These are phyloP conservation scores for Zaprionus taronus DNA, from an alignment of 1,140 invertebrate genomes.

Conservation along the genomic window DNA sequence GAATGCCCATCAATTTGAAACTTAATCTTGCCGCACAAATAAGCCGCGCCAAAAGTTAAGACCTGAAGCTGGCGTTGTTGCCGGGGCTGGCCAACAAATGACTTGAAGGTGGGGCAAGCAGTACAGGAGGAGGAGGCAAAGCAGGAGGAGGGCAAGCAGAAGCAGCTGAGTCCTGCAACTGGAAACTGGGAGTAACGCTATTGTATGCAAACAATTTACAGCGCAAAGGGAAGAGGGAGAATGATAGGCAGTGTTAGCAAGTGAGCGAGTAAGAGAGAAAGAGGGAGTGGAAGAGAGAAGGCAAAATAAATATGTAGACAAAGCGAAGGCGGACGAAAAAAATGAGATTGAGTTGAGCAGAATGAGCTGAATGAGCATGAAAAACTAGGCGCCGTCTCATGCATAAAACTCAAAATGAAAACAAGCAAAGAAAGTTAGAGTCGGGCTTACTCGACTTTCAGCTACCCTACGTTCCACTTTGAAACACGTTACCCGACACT, in stretches of 20 bases:
- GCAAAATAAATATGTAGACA: slow-evolving; percentile 23
- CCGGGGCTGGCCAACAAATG: neutral
- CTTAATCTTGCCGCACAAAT: slow-evolving; percentile 81
- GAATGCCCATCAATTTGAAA: slow-evolving; percentile 80
- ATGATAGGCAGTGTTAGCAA: slow-evolving; percentile 28
- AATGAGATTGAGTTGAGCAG: slow-evolving; percentile 44
- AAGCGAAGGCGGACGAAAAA: slow-evolving; percentile 31
- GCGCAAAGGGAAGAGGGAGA: slow-evolving; percentile 60
- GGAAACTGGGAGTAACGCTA: slow-evolving; percentile 36
- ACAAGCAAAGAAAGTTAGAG: neutral
- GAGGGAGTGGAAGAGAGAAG: neutral
- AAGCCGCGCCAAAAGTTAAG: slow-evolving; percentile 79
- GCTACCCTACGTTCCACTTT: neutral
- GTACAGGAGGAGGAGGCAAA: too few relatives aligned
- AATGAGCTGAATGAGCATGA: slow-evolving; percentile 33
- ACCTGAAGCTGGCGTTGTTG: slow-evolving; percentile 41
- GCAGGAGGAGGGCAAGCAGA: neutral
- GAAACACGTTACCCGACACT: too few relatives aligned
- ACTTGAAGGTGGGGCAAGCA: too few relatives aligned
- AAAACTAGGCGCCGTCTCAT: slow-evolving; percentile 74
- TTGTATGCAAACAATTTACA: slow-evolving; percentile 81
- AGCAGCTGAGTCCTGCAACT: slow-evolving; percentile 14
- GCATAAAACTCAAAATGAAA: slow-evolving; percentile 79
- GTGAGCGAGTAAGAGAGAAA: slow-evolving; percentile 9
- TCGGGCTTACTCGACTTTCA: neutral